Percentiles rank a stretch among this genome's conserved stretches.
phyloP scores from a whole-genome alignment of 2,888 invertebrate species.

The Andrena haemorrhoa region DNA sequence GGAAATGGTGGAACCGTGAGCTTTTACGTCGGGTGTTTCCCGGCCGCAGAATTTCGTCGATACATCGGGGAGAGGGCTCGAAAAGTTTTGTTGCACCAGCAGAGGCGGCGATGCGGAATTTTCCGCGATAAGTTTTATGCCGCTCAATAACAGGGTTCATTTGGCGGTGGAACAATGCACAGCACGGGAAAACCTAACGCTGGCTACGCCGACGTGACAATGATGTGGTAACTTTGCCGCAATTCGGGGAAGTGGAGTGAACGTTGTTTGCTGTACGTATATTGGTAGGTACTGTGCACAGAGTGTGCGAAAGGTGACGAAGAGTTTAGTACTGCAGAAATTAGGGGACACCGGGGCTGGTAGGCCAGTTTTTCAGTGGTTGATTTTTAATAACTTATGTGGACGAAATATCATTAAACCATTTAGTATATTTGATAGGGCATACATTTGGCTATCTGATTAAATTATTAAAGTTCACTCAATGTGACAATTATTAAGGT shows the following conservation, averaged over 20 bases:
- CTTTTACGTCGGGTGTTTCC: conserved; percentile 5
- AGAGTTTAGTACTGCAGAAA: neutral
- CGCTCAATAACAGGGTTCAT: neutral
- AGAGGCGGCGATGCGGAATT: neutral
- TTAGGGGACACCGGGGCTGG: too few species aligned
- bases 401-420: too few species aligned
- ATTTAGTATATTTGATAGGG: too few species aligned
- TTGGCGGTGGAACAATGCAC: neutral
- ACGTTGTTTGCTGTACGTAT: neutral
- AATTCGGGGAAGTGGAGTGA: neutral
- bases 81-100: neutral
- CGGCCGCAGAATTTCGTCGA: conserved; percentile 4
- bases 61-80: neutral
- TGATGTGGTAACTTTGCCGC: conserved; percentile 4
- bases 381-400: too few species aligned
- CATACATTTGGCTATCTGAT: too few species aligned
- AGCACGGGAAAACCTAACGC: neutral
- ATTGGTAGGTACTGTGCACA: too few species aligned
- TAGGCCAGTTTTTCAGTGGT: too few species aligned
- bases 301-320: neutral
- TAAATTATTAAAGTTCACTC: too few species aligned
- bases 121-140: neutral
- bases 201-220: neutral
- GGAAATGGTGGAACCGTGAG: conserved; percentile 4
- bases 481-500: too few species aligned